These are phyloP conservation scores for Listrodromus nycthemerus DNA, from an alignment of 2,888 invertebrate genomes.

Conservation along the genomic window DNA sequence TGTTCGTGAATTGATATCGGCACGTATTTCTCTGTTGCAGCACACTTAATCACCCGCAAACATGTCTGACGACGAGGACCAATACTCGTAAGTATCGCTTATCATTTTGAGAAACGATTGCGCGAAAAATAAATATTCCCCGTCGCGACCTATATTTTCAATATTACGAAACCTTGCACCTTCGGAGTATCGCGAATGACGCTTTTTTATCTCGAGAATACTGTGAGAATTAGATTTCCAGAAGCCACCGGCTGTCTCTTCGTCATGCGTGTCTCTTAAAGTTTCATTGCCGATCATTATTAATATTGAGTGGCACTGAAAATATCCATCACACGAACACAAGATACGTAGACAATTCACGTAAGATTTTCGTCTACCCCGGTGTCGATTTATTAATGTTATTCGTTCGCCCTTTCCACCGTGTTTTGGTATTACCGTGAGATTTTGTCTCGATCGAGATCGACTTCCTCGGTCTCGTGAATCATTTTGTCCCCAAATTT, in stretches of 20 bases:
- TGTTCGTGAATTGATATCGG: conserved; percentile 30
- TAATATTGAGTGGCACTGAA: conserved; percentile 64
- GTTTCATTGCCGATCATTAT: conserved; percentile 5
- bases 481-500: neutral
- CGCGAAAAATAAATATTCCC: neutral
- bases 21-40: conserved; percentile 85
- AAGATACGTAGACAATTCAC: conserved; percentile 63
- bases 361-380: conserved; percentile 60
- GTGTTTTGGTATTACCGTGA: conserved; percentile 47
- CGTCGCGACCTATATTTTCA: neutral
- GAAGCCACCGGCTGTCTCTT: conserved; percentile 35
- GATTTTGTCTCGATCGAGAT: conserved; percentile 26
- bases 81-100: conserved; percentile 93
- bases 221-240: conserved; percentile 60
- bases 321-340: conserved; percentile 56
- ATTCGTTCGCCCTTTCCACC: conserved; percentile 1
- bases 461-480: conserved; percentile 14
- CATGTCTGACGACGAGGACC: conserved; percentile 98
- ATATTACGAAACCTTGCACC: neutral
- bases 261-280: conserved; percentile 31
- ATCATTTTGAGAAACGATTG: neutral
- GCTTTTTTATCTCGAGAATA: conserved; percentile 2
- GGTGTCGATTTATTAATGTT: conserved; percentile 14
- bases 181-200: neutral
- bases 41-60: conserved; percentile 88